Percentiles rank a stretch among this genome's conserved stretches.
Evolutionary conservation across 1,140 invertebrate genomes (phyloP).

Genomic region (Arctopsyche grandis): DNA sequence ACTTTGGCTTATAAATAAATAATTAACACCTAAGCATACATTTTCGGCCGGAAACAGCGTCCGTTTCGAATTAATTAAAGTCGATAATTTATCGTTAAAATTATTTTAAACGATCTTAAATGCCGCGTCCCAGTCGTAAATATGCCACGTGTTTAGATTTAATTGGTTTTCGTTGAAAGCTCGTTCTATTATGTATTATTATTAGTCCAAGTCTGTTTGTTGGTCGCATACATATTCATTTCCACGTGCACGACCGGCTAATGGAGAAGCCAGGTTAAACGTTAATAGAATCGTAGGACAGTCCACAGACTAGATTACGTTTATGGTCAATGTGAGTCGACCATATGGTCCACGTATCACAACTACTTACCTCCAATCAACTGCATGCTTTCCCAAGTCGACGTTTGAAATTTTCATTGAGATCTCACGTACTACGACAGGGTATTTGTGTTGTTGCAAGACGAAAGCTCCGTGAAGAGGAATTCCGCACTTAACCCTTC

Average conservation of each 20-base stretch:
- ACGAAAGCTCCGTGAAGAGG: not conserved
- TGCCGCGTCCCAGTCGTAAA: not conserved
- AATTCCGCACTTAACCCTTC: not conserved
- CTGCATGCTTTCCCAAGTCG: slow-evolving; percentile 4
- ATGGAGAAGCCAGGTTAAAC: slow-evolving; percentile 21
- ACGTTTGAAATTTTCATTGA: slow-evolving; percentile 15
- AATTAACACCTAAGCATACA: not conserved
- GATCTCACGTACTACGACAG: not conserved
- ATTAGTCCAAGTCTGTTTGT: not conserved
- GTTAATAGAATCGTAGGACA: slow-evolving; percentile 20
- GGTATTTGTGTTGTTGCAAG: too few species aligned
- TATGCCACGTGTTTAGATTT: not conserved
- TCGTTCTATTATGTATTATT: not conserved
- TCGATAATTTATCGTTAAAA: not conserved
- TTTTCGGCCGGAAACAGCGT: not conserved
- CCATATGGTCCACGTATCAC: slow-evolving; percentile 30
- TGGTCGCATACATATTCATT: not conserved
- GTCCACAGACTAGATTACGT: slow-evolving; percentile 26
- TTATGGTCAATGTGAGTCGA: slow-evolving; percentile 33
- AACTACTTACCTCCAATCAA: slow-evolving; percentile 8
- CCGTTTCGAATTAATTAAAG: slow-evolving; percentile 4
- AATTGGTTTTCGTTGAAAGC: not conserved
- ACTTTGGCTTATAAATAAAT: not conserved
- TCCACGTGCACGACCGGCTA: not conserved
- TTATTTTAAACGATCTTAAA: not conserved